phyloP scores from a whole-genome alignment of 2,888 invertebrate genomes.

The Cylindroiulus punctatus region DNA sequence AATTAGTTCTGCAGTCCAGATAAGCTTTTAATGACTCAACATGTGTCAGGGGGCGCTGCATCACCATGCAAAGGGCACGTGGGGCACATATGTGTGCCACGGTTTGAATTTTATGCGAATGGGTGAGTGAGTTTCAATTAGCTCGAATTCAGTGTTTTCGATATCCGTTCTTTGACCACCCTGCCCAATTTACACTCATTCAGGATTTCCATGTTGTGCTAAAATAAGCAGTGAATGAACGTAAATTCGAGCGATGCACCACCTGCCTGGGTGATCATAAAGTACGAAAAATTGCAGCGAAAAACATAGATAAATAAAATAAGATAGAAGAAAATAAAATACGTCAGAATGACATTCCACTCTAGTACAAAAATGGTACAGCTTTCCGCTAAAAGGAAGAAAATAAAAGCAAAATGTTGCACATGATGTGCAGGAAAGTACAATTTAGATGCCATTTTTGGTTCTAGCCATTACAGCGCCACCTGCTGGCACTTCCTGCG shows the following conservation, averaged over 20 bases:
- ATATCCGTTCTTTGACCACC: background rate
- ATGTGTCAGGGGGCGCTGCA: background rate
- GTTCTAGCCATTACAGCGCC: too few relatives aligned
- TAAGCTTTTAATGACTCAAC: background rate
- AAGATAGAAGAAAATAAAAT: too few relatives aligned
- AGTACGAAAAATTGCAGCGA: too few relatives aligned
- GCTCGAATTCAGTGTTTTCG: background rate
- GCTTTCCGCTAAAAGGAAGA: too few relatives aligned
- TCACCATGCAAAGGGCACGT: background rate
- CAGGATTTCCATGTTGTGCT: background rate
- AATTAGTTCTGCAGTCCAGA: background rate
- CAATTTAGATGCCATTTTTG: too few relatives aligned
- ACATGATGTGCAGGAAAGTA: too few relatives aligned
- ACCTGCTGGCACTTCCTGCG: too few relatives aligned
- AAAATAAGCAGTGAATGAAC: background rate
- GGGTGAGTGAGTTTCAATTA: background rate
- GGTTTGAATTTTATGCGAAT: background rate
- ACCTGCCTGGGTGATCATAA: too few relatives aligned
- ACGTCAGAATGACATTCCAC: too few relatives aligned
- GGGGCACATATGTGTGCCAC: background rate
- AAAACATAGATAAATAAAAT: too few relatives aligned
- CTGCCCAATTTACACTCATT: background rate
- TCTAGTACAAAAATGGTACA: too few relatives aligned
- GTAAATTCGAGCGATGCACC: background rate
- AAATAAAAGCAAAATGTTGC: too few relatives aligned